Evolutionary conservation across 2,888 invertebrate species (phyloP).

Genomic region (Scaptomyza cyrtandrae): DNA sequence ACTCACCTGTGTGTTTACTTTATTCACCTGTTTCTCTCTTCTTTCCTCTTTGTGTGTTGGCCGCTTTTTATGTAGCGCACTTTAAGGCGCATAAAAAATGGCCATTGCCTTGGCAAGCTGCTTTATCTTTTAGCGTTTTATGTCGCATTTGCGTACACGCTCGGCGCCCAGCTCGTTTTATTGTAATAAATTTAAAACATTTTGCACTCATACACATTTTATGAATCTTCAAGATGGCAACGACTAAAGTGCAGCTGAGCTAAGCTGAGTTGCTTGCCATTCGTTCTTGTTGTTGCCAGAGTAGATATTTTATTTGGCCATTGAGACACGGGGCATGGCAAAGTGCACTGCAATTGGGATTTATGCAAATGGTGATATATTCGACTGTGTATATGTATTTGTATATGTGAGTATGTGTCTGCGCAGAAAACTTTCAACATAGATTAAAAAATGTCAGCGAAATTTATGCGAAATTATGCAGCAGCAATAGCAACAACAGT

Average conservation of each 20-base stretch:
- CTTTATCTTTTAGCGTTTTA: constrained; percentile 77
- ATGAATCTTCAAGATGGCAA: constrained; percentile 69
- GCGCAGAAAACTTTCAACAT: constrained; percentile 67
- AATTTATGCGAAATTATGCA: constrained; percentile 78
- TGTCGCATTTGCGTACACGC: constrained; percentile 74
- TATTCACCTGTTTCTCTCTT: neutral
- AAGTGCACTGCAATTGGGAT: constrained; percentile 79
- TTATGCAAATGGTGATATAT: constrained; percentile 75
- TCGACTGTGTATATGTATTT: constrained; percentile 22
- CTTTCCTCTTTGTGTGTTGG: neutral
- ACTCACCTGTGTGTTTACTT: constrained; percentile 35
- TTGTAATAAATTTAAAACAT: constrained; percentile 81
- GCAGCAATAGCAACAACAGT: constrained; percentile 35
- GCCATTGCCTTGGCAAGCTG: constrained; percentile 56
- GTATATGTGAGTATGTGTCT: constrained; percentile 11
- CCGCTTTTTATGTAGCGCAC: constrained; percentile 68
- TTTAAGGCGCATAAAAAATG: constrained; percentile 76
- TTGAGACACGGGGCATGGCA: constrained; percentile 71
- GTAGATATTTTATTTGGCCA: constrained; percentile 77
- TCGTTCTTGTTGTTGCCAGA: constrained; percentile 16
- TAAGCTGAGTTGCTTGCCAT: constrained; percentile 24
- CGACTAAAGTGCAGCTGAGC: constrained; percentile 72
- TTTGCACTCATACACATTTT: constrained; percentile 79
- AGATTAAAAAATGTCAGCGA: constrained; percentile 76
- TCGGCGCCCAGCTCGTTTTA: constrained; percentile 65